phyloP scores from a whole-genome alignment of 1,140 invertebrate genomes.

The Cydia fagiglandana region DNA sequence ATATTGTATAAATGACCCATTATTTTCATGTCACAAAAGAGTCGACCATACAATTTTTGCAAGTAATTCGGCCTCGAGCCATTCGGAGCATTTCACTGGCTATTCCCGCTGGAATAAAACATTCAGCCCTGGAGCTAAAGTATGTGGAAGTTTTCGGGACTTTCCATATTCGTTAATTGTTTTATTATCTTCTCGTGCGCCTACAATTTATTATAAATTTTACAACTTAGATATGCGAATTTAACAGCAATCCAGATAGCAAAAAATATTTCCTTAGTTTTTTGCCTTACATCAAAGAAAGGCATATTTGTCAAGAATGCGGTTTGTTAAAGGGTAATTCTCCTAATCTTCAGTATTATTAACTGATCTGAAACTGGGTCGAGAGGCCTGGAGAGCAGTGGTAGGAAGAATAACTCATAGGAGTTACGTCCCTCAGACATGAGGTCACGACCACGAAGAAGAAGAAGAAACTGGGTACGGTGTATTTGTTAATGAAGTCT shows the following conservation, averaged over 20 bases:
- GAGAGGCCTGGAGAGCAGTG: too few relatives aligned
- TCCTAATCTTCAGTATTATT: too few relatives aligned
- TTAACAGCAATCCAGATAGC: too few relatives aligned
- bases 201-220: background rate
- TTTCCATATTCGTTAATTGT: background rate
- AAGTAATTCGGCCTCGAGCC: constrained; percentile 67
- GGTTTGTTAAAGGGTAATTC: too few relatives aligned
- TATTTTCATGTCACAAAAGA: constrained; percentile 53
- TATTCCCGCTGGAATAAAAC: constrained; percentile 67
- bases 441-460: too few relatives aligned
- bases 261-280: too few relatives aligned
- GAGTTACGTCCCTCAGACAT: too few relatives aligned
- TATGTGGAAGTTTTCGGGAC: constrained; percentile 44
- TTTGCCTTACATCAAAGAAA: too few relatives aligned
- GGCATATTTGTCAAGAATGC: too few relatives aligned
- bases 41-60: constrained; percentile 66
- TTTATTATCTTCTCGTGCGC: background rate
- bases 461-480: constrained; percentile 1
- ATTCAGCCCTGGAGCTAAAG: constrained; percentile 58
- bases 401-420: too few relatives aligned
- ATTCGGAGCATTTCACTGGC: constrained; percentile 67
- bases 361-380: background rate
- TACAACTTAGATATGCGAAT: background rate
- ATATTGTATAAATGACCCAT: constrained; percentile 58
- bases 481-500: constrained; percentile 32